phyloP scores from a whole-genome alignment of 1,140 invertebrate genomes.

The Carposina sasakii region DNA sequence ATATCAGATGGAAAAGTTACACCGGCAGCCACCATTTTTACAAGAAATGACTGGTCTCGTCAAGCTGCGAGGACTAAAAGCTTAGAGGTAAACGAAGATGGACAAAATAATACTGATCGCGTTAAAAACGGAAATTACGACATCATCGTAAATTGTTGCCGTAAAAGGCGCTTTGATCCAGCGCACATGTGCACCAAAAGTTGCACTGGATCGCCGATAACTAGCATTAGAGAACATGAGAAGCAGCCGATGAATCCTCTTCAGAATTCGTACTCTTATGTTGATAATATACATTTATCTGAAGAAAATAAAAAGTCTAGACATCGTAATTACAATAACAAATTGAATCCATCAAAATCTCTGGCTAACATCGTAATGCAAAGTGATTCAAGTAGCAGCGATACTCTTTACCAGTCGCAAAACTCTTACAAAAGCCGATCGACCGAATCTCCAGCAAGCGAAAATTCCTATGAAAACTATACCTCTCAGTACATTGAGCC shows the following conservation, averaged over 20 bases:
- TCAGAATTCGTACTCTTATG: constrained; percentile 53
- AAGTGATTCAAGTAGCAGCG: constrained; percentile 65
- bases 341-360: constrained; percentile 66
- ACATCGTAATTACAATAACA: constrained; percentile 58
- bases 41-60: constrained; percentile 72
- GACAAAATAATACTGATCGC: constrained; percentile 43
- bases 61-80: constrained; percentile 73
- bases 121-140: constrained; percentile 53
- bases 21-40: constrained; percentile 72
- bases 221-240: constrained; percentile 42
- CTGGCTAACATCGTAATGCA: constrained; percentile 65
- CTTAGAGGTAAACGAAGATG: constrained; percentile 62
- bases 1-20: constrained; percentile 49
- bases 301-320: constrained; percentile 57
- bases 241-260: constrained; percentile 40
- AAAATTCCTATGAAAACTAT: constrained; percentile 64
- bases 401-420: constrained; percentile 66
- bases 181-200: constrained; percentile 65
- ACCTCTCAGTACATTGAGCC: constrained; percentile 61
- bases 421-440: constrained; percentile 57
- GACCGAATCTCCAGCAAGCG: constrained; percentile 62
- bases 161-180: constrained; percentile 59
- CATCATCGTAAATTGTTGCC: constrained; percentile 48
- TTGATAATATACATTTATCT: constrained; percentile 40
- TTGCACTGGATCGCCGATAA: constrained; percentile 37